Base-by-base conservation (phyloP, 2,888 invertebrate genomes). In the Dugesia japonica region DNA sequence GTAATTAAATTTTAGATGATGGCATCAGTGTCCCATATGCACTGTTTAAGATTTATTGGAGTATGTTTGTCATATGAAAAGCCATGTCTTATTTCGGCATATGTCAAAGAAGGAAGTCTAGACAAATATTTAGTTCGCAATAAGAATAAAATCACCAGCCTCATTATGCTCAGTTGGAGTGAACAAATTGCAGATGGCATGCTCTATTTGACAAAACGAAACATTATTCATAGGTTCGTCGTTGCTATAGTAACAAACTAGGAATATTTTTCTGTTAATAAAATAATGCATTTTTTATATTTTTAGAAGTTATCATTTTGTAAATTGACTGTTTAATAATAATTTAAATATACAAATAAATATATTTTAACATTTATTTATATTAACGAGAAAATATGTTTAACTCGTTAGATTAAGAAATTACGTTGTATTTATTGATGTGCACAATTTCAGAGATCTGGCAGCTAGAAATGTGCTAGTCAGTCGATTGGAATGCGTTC, bases 391-490 rank as follows among this genome's bases (percentile, higher is more conserved):
- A n/a, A n/a, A n/a, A n/a, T n/a, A n/a, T n/a, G n/a, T n/a, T n/a
- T n/a, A n/a, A n/a, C n/a, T n/a, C n/a, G n/a, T n/a, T n/a, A n/a
- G n/a, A n/a, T n/a, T n/a, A n/a, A n/a, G n/a, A n/a, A n/a, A n/a
- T n/a, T n/a, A n/a, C n/a, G n/a, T n/a, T n/a, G n/a, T n/a, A n/a
- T n/a, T n/a, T n/a, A n/a, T n/a, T n/a, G n/a, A n/a, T n/a, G n/a
- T n/a, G n/a, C n/a, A n/a, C n/a, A n/a, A 31, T 71, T 71, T 33
- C 71, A 76, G 97, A 81, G 97, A 98, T 86, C 88, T 98, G 82
- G 97, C 97, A 0, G 94, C 97, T 31, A 88, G 98, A 80, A 98
- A 98, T 86, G 94, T 98, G 81, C 88, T 98, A 81, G 97, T 98
- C n/a, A 77, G n/a, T 31, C 23, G 28, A 38, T 72, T 71, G 71